Evolutionary conservation across 2,888 invertebrate species (phyloP), one percentile per base, ranked within the genome.

Genomic region (Branchellion lobata): DNA sequence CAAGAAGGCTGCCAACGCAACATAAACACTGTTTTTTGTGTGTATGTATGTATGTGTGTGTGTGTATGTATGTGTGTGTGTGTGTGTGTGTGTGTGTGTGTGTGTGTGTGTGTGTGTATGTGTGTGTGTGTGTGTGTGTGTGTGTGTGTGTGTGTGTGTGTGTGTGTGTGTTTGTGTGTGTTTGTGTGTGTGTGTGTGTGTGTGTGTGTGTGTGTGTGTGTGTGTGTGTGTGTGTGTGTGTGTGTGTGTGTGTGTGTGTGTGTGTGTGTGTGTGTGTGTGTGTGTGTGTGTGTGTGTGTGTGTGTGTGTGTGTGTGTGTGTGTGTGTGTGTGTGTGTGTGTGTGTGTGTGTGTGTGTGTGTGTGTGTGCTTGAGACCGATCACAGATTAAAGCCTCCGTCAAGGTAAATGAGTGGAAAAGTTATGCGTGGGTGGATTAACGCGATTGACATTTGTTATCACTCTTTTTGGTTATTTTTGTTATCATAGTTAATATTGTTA

Each of bases 91-190:
- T n/a, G n/a, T n/a, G n/a, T n/a, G n/a, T n/a, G n/a, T n/a, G n/a
- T n/a, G n/a, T n/a, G n/a, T n/a, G n/a, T n/a, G n/a, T n/a, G n/a
- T n/a, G n/a, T n/a, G n/a, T n/a, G n/a, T n/a, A n/a, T n/a, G n/a
- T n/a, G n/a, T n/a, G n/a, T n/a, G 40, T 40, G 40, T 40, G 40
- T 24, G 2, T 27, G 33, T 74, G 51, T 74, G 34, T n/a, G 47
- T 11, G 80, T 33, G 34, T 68, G 79, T 51, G 61, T 71, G 71
- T 68, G n/a, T 69, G 78, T 36, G 27, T 65, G 65, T 69, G 69
- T 69, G 71, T 68, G 34, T 40, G 79, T 47, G 27, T 68, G 29
- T 69, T 34, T 75, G 75, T 75, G 47, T 75, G 75, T 75, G 33
- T 75, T 24, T 75, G 53, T 53, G 53, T 3, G 31, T 24, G 1